These are phyloP conservation scores for Scophthalmus maximus DNA, from an alignment of 2,113 vertebrate genomes.

Conservation along the genomic window DNA sequence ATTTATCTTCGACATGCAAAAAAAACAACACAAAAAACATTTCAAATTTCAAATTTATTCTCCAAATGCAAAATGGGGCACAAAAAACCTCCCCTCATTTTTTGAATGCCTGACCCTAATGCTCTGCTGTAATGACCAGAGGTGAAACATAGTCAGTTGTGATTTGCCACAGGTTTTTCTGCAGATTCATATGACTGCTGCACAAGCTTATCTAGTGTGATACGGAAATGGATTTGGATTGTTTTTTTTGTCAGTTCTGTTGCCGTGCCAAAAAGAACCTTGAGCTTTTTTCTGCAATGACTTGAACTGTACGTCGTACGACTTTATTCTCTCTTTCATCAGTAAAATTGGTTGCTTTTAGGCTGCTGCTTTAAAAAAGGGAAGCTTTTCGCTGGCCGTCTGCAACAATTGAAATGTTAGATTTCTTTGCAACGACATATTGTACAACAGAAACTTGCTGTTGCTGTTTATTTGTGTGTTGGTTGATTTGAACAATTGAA, in stretches of 20 bases:
- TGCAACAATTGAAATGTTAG: neutral
- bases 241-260: neutral
- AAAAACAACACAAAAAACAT: too few species aligned
- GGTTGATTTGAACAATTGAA: conserved; percentile 20
- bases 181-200: conserved; percentile 5
- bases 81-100: neutral
- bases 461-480: neutral
- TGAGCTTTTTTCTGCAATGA: neutral
- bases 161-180: conserved; percentile 18
- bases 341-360: conserved; percentile 12
- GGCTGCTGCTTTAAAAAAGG: neutral
- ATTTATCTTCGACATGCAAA: too few species aligned
- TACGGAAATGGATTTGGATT: neutral
- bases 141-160: conserved; percentile 1
- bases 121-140: neutral
- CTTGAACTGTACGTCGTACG: neutral
- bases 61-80: neutral
- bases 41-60: too few species aligned
- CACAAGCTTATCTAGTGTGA: neutral
- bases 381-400: neutral
- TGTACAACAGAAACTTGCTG: neutral
- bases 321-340: conserved; percentile 17
- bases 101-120: neutral
- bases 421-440: neutral
- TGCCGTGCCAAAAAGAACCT: neutral